Percentiles rank a stretch among this genome's conserved stretches.
Evolutionary conservation across 1,140 invertebrate genomes (phyloP).

Genomic region (Periplaneta americana): DNA sequence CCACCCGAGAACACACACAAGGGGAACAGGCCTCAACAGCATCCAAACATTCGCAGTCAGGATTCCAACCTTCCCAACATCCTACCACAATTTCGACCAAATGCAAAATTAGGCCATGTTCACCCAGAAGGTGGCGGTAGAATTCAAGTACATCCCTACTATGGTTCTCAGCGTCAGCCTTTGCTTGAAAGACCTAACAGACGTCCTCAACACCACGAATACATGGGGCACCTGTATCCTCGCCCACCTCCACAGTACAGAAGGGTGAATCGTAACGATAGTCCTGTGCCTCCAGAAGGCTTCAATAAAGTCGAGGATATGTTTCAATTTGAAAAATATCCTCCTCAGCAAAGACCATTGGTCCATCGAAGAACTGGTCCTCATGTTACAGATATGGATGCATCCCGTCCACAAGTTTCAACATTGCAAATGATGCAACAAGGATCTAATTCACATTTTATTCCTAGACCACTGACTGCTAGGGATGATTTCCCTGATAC

Average conservation of each 20-base stretch:
- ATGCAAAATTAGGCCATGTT: slow-evolving; percentile 33
- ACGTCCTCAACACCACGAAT: slow-evolving; percentile 34
- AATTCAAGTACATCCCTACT: background rate
- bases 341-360: slow-evolving; percentile 6
- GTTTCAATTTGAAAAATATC: background rate
- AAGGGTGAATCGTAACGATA: slow-evolving; percentile 9
- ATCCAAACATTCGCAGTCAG: background rate
- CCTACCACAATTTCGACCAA: slow-evolving; percentile 62
- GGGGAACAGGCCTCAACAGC: background rate
- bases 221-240: slow-evolving; percentile 40
- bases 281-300: background rate
- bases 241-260: slow-evolving; percentile 36
- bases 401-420: slow-evolving; percentile 32
- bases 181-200: background rate
- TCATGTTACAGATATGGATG: slow-evolving; percentile 23
- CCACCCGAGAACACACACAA: background rate
- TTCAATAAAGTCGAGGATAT: background rate
- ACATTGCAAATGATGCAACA: slow-evolving; percentile 60
- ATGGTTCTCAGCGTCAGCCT: background rate
- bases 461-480: background rate
- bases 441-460: slow-evolving; percentile 17
- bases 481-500: slow-evolving; percentile 10
- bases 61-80: slow-evolving; percentile 55
- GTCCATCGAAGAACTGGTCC: slow-evolving; percentile 23
- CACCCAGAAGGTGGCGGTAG: background rate